A percentile compares a stretch with the other conserved stretches of the same genome.
These are phyloP conservation scores for Drosophila tristis DNA, from an alignment of 1,140 invertebrate species.

Conservation along the genomic window DNA sequence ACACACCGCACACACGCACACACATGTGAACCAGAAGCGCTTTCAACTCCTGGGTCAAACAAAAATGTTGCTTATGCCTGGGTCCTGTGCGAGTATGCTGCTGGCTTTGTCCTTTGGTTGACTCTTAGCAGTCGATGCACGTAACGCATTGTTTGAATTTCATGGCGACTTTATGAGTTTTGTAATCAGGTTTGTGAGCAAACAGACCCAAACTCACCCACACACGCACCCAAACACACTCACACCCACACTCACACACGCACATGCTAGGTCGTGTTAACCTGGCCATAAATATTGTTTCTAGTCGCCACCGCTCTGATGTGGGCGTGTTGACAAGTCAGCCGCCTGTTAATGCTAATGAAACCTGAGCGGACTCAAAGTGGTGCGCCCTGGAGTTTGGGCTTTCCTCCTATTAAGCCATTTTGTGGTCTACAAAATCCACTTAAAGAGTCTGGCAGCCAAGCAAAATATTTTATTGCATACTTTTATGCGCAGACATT, in stretches of 20 bases:
- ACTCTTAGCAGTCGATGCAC: constrained; percentile 70
- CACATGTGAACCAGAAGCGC: background rate
- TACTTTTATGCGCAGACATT: constrained; percentile 67
- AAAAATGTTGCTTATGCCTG: constrained; percentile 72
- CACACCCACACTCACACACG: constrained; percentile 6
- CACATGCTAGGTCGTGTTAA: constrained; percentile 41
- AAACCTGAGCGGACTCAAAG: constrained; percentile 36
- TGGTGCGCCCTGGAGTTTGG: constrained; percentile 11
- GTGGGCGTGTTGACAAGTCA: constrained; percentile 63
- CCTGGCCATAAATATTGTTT: constrained; percentile 77
- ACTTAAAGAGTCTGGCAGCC: constrained; percentile 60
- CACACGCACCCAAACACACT: constrained; percentile 8
- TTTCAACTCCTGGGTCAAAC: constrained; percentile 72
- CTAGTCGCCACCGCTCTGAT: constrained; percentile 25
- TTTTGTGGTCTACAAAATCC: constrained; percentile 55
- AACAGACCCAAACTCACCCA: constrained; percentile 59
- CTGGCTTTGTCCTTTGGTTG: constrained; percentile 50
- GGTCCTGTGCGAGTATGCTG: constrained; percentile 28
- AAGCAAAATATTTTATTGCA: constrained; percentile 72
- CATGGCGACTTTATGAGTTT: constrained; percentile 83
- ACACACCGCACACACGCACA: background rate
- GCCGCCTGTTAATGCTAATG: constrained; percentile 73
- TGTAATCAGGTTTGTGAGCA: constrained; percentile 78
- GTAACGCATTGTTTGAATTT: constrained; percentile 83
- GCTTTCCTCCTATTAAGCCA: constrained; percentile 41